Evolutionary conservation across 2,113 vertebrate species (phyloP), one percentile per base, ranked within the genome.

Genomic region (human (Homo sapiens)): DNA sequence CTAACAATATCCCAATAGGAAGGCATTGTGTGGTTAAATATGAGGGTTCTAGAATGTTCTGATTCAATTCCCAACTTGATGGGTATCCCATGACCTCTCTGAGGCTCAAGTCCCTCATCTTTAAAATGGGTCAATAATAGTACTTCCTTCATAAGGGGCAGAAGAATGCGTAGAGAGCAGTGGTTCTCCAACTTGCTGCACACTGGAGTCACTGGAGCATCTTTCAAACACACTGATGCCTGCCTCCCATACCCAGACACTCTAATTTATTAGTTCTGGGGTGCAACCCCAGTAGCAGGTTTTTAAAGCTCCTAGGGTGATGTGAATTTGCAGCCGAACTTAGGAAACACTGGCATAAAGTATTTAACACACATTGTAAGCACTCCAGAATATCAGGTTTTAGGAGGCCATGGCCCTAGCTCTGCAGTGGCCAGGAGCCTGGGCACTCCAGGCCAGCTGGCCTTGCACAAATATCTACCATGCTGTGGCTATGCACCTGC

Each of bases 41-140:
- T 13, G 90, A 81, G 68, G 43, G 35, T 55, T 90, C 96, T 80
- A 93, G 80, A 92, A 96, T 38, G 18, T 93, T 96, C 92, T 25
- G 22, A 64, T 45, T 80, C 57, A n/a, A 45, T 52, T 75, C 38
- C 30, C 68, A 70, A 40, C 38, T 64, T 13, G 0, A 9, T 38
- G 48, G 6, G 2, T 38, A 1, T 82, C 57, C 14, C 4, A 32
- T 32, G 66, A 92, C 2, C 48, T 89, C 55, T 25, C 22, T 0
- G 30, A 89, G 40, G 55, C 59, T 87, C 70, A 55, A n/a, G 4
- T 20, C 38, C 45, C 14, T 43, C 32, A 61, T 88, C 66, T 86
- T 50, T 61, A 90, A 50, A 97, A 92, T 79, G 61, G 68, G 73
- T 45, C 50, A 70, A 14, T 27, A 84, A 30, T 4, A 70, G 22